A percentile compares a stretch with the other conserved stretches of the same genome.
phyloP scores from a whole-genome alignment of 2,888 invertebrate genomes.

The Furcula furcula region DNA sequence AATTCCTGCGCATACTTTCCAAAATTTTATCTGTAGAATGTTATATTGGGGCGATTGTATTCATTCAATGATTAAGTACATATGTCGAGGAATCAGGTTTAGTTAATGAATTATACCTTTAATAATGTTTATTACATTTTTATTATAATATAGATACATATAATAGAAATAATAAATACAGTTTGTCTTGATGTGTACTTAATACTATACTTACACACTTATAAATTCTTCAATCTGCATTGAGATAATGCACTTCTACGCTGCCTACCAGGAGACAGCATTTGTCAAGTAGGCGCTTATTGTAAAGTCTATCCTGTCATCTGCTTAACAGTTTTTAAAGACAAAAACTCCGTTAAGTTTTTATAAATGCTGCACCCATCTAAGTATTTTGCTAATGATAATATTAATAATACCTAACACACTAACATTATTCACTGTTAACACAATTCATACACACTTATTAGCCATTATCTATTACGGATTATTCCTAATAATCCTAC shows the following conservation, averaged over 20 bases:
- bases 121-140: too few relatives aligned
- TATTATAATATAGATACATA: too few relatives aligned
- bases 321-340: slow-evolving; percentile 2
- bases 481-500: too few relatives aligned
- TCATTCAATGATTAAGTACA: too few relatives aligned
- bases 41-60: too few relatives aligned
- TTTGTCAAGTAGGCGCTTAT: slow-evolving; percentile 3
- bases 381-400: neutral
- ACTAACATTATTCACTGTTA: too few relatives aligned
- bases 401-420: neutral
- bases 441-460: too few relatives aligned
- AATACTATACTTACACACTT: slow-evolving; percentile 18
- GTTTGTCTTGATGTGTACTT: slow-evolving; percentile 34
- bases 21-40: too few relatives aligned
- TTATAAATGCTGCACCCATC: slow-evolving; percentile 1
- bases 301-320: slow-evolving; percentile 1
- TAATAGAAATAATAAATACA: slow-evolving; percentile 62
- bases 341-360: neutral
- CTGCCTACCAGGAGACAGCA: slow-evolving; percentile 2
- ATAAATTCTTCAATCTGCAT: slow-evolving; percentile 14
- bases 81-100: too few relatives aligned
- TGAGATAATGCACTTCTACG: slow-evolving; percentile 21
- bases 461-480: too few relatives aligned
- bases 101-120: too few relatives aligned
- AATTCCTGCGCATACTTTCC: too few relatives aligned